Percentiles rank a stretch among this genome's conserved stretches.
phyloP scores from a whole-genome alignment of 2,888 invertebrate species.

The Tetragnatha montana region DNA sequence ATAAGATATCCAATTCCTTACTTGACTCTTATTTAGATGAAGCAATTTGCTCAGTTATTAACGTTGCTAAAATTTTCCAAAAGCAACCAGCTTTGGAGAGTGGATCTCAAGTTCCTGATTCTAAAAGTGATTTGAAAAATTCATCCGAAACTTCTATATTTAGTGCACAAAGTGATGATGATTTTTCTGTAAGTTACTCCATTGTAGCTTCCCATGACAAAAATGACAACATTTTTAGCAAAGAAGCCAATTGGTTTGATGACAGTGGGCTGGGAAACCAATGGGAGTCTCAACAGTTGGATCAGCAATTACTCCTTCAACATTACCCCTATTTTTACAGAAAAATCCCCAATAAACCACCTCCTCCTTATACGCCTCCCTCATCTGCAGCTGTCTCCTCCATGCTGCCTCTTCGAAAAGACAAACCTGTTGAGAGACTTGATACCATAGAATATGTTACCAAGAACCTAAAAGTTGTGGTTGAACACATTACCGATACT shows the following conservation, averaged over 20 bases:
- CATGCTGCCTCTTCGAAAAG: slow-evolving; percentile 27
- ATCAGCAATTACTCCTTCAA: slow-evolving; percentile 78
- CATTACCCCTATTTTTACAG: slow-evolving; percentile 80
- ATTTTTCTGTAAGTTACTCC: neutral
- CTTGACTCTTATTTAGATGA: slow-evolving; percentile 34
- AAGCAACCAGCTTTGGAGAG: too few relatives aligned
- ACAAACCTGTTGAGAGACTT: slow-evolving; percentile 40
- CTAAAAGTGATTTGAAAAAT: neutral
- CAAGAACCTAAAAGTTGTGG: slow-evolving; percentile 31
- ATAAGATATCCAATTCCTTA: slow-evolving; percentile 16
- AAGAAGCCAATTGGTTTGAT: slow-evolving; percentile 74
- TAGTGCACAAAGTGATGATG: neutral
- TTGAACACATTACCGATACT: slow-evolving; percentile 24
- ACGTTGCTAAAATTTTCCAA: slow-evolving; percentile 25
- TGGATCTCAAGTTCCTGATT: neutral
- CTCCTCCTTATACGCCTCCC: slow-evolving; percentile 85
- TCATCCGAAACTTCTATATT: neutral
- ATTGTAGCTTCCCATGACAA: slow-evolving; percentile 18
- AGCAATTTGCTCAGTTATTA: slow-evolving; percentile 29
- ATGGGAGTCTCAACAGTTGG: slow-evolving; percentile 79
- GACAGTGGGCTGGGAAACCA: slow-evolving; percentile 75
- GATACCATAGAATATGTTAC: slow-evolving; percentile 42
- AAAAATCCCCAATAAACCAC: slow-evolving; percentile 85
- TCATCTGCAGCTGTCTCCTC: slow-evolving; percentile 47
- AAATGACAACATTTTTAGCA: slow-evolving; percentile 49